Base-by-base conservation (phyloP, 2,888 invertebrate genomes). In the Ethmia dodecea region DNA sequence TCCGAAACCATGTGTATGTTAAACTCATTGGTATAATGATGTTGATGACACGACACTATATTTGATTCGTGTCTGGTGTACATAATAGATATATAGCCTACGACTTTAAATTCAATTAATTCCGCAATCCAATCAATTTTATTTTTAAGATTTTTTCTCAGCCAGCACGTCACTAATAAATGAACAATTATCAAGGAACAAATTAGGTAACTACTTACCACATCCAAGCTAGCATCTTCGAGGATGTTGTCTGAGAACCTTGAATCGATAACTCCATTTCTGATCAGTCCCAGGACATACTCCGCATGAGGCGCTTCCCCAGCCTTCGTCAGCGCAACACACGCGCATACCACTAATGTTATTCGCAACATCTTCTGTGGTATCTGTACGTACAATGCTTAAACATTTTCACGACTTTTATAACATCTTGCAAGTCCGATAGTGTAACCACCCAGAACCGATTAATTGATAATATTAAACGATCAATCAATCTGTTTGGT, bases 211-310 rank as follows among this genome's bases (percentile, higher is more conserved):
- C 3, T 26, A 69, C 80, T 70, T 45, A 86, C 84, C 59, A 70
- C 75, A 41, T 69, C 71, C 29, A 84, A 52, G 2, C 33, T 35
- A 14, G 84, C 76, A 58, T 86, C 84, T 62, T 78, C 73, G 2
- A 60, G 25, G 10, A 86, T 52, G 38, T 77, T 51, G 37, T 68
- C 52, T 6, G 80, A 80, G 28, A 59, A 60, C 45, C 43, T 67
- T 37, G 22, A 37, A n/a, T 25, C 43, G 24, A 50, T 37, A 13
- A 34, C 47, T 3, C 51, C 40, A 15, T 41, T 50, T 31, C 42
- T 49, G 9, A 67, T 33, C 22, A 73, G 41, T 16, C 59, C 44
- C 18, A 67, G 53, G 2, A 76, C 42, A 9, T 52, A 35, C 3
- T 69, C 63, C 2, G 55, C 61, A 12, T 71, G 50, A 3, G 73